Conservation (phyloP, 2,797 vertebrate species). For the Amniataba percoides region DNA sequence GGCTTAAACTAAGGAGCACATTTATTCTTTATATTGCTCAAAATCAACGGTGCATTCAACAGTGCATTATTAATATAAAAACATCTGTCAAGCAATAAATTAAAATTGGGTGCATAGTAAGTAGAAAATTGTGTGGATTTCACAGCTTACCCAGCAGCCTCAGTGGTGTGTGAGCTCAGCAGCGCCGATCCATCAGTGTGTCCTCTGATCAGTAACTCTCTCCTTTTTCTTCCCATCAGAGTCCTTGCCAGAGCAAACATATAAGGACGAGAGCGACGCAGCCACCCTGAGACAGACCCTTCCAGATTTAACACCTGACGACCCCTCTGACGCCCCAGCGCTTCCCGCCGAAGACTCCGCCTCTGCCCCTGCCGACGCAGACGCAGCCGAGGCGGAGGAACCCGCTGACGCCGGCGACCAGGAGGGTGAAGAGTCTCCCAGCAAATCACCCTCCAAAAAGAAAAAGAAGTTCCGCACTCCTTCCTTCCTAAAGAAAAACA, state of each 20-base stretch:
- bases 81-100: background rate
- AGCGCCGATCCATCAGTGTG: conserved; percentile 22
- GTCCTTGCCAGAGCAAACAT: conserved; percentile 86
- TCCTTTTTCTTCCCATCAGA: conserved; percentile 76
- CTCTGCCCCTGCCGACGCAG: conserved; percentile 73
- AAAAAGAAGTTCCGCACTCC: conserved; percentile 99
- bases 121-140: conserved; percentile 13
- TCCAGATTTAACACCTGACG: conserved; percentile 95
- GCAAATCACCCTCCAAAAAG: conserved; percentile 99
- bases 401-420: conserved; percentile 85
- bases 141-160: background rate
- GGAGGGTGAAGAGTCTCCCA: conserved; percentile 95
- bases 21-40: background rate
- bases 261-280: conserved; percentile 92
- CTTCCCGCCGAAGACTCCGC: conserved; percentile 84
- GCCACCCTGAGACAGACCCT: conserved; percentile 96
- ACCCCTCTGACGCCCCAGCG: conserved; percentile 90
- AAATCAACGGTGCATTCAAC: background rate
- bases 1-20: background rate
- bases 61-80: background rate
- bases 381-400: conserved; percentile 84
- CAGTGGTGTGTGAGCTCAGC: conserved; percentile 11
- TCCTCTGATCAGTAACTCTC: conserved; percentile 47
- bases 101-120: conserved; percentile 1
- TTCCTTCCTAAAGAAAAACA: conserved; percentile 99